Evolutionary conservation across 2,888 invertebrate species (phyloP).

Genomic region (Clistopyga incitator): DNA sequence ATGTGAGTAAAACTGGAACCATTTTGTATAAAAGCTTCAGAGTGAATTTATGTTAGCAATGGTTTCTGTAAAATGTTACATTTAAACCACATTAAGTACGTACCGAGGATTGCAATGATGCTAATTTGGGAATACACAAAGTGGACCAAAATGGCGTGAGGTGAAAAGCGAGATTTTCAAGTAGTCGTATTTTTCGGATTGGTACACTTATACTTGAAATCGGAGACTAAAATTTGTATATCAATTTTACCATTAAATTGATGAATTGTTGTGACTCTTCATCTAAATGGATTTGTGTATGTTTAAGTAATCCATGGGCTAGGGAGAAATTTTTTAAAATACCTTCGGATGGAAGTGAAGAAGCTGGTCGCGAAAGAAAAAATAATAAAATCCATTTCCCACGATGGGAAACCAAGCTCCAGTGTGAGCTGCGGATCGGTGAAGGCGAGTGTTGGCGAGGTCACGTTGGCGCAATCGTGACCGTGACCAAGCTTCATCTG

Average conservation of each 20-base stretch:
- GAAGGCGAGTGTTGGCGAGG: conserved; percentile 3
- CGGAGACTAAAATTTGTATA: too few relatives aligned
- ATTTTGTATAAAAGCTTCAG: background rate
- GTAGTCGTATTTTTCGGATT: too few relatives aligned
- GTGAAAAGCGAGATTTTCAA: too few relatives aligned
- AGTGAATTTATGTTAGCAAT: background rate
- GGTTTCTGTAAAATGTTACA: too few relatives aligned
- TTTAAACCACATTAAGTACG: too few relatives aligned
- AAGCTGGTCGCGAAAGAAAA: background rate
- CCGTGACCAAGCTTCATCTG: conserved; percentile 26
- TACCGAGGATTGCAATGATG: too few relatives aligned
- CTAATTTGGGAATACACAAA: too few relatives aligned
- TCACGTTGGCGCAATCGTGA: conserved; percentile 3
- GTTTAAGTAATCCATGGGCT: background rate
- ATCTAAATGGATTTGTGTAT: background rate
- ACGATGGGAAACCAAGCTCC: background rate
- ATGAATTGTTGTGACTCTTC: background rate
- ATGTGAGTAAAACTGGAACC: background rate
- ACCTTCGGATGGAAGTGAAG: background rate
- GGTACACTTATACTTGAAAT: too few relatives aligned
- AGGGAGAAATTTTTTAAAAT: background rate
- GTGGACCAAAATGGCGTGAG: too few relatives aligned
- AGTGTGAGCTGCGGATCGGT: conserved; percentile 13
- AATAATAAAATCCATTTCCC: background rate
- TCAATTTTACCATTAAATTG: too few relatives aligned